Evolutionary conservation across 2,888 invertebrate species (phyloP).

Genomic region (Amaurobius ferox): DNA sequence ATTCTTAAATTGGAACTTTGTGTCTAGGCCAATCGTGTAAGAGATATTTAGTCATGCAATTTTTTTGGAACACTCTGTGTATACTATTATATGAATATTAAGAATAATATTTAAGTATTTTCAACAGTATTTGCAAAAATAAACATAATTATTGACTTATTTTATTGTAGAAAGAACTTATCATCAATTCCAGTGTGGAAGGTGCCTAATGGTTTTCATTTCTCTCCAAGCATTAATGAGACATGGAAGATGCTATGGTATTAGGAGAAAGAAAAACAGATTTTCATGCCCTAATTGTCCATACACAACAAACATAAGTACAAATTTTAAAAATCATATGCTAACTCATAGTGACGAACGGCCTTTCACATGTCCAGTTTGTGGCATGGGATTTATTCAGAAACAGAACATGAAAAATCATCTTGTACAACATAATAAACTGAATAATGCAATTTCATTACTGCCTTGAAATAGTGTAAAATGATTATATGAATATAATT

Average conservation of each 20-base stretch:
- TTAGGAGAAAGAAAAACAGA: constrained; percentile 14
- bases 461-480: too few relatives aligned
- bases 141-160: too few relatives aligned
- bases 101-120: too few relatives aligned
- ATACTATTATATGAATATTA: too few relatives aligned
- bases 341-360: constrained; percentile 49
- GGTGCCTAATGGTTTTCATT: background rate
- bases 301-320: constrained; percentile 64
- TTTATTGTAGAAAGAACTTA: too few relatives aligned
- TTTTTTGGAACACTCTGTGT: too few relatives aligned
- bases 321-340: constrained; percentile 60
- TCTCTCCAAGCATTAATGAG: constrained; percentile 3
- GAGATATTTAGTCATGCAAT: too few relatives aligned
- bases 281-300: constrained; percentile 60
- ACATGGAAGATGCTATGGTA: constrained; percentile 1
- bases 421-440: constrained; percentile 47
- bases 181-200: background rate
- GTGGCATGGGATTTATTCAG: constrained; percentile 67
- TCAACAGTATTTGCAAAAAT: too few relatives aligned
- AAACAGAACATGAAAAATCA: constrained; percentile 70
- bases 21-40: too few relatives aligned
- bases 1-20: too few relatives aligned
- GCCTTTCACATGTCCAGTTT: constrained; percentile 53
- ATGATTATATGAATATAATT: too few relatives aligned
- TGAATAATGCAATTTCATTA: too few relatives aligned